Evolutionary conservation across 1,140 invertebrate genomes (phyloP).

Genomic region (Drosophila tsacasi): DNA sequence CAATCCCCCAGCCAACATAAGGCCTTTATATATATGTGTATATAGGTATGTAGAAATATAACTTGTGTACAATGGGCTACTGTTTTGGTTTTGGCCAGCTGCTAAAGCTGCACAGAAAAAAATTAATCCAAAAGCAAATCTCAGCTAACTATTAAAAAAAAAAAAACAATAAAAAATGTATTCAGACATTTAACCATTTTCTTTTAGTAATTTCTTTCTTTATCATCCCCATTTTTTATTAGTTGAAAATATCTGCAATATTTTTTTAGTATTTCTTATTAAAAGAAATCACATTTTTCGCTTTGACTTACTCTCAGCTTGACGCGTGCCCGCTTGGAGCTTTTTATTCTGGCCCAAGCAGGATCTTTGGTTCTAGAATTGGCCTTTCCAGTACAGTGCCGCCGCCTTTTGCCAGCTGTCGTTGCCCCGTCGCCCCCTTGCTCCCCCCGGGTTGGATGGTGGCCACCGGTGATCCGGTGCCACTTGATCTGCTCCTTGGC

Average conservation of each 20-base stretch:
- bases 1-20: slow-evolving; percentile 25
- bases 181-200: no score
- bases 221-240: background rate
- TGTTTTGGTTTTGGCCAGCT: slow-evolving; percentile 52
- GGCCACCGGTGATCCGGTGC: slow-evolving; percentile 62
- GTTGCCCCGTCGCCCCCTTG: slow-evolving; percentile 24
- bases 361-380: slow-evolving; percentile 19
- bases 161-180: no score
- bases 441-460: slow-evolving; percentile 24
- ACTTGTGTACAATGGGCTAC: slow-evolving; percentile 56
- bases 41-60: background rate
- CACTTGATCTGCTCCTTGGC: slow-evolving; percentile 67
- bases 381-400: slow-evolving; percentile 67
- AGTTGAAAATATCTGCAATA: background rate
- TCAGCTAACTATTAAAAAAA: no score
- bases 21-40: background rate
- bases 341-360: slow-evolving; percentile 23
- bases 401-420: slow-evolving; percentile 77
- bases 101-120: slow-evolving; percentile 11
- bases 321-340: slow-evolving; percentile 65
- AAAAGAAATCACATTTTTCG: background rate
- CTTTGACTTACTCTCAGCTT: slow-evolving; percentile 42
- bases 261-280: no score
- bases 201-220: no score
- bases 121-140: background rate